phyloP scores from a whole-genome alignment of 2,113 vertebrate genomes.

The Ceuthmochares aereus region DNA sequence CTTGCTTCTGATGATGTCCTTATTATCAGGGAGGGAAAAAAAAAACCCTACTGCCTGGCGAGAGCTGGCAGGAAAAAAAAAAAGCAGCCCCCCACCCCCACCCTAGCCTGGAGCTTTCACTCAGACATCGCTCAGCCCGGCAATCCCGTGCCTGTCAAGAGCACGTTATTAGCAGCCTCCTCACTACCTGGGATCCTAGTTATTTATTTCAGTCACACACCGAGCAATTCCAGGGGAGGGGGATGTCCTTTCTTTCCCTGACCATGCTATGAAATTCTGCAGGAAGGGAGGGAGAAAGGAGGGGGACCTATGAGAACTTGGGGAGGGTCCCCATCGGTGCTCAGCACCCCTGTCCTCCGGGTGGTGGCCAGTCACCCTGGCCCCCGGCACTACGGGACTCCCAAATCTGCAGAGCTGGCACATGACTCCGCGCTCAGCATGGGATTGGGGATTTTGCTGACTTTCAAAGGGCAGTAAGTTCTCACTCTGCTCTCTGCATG shows the following conservation, averaged over 20 bases:
- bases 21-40: conserved; percentile 29
- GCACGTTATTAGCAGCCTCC: conserved; percentile 52
- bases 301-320: background rate
- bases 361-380: background rate
- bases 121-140: conserved; percentile 55
- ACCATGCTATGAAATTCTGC: conserved; percentile 16
- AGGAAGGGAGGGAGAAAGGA: background rate
- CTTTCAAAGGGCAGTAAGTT: background rate
- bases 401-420: conserved; percentile 10
- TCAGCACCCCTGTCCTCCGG: background rate
- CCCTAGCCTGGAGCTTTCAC: conserved; percentile 41
- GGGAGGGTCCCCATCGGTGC: background rate
- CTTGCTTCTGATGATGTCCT: conserved; percentile 68
- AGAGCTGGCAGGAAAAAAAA: conserved; percentile 34
- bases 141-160: conserved; percentile 65
- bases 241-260: background rate
- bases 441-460: conserved; percentile 19
- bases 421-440: background rate
- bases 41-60: conserved; percentile 16
- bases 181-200: conserved; percentile 47
- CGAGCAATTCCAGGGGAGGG: conserved; percentile 18
- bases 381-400: background rate
- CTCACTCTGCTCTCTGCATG: background rate
- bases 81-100: conserved; percentile 54
- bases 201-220: conserved; percentile 56